Conservation (phyloP, 2,888 invertebrate species). For the Andrena haemorrhoa region DNA sequence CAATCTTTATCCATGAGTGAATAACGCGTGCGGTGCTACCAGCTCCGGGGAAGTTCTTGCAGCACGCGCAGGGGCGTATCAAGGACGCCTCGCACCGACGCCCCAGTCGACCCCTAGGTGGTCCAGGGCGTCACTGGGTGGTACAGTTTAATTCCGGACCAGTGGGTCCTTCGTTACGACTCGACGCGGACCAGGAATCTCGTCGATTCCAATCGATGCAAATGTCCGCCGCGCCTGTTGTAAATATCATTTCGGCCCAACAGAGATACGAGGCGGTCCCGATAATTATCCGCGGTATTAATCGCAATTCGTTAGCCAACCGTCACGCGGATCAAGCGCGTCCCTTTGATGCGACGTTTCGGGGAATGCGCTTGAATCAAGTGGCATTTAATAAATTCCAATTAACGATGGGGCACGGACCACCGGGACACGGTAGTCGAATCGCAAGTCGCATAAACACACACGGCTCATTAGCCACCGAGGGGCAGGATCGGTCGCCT, state of each 20-base stretch:
- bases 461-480: constrained; percentile 79
- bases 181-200: constrained; percentile 22
- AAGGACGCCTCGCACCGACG: constrained; percentile 80
- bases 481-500: constrained; percentile 71
- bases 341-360: constrained; percentile 12
- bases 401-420: constrained; percentile 65
- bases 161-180: constrained; percentile 49
- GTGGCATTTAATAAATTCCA: constrained; percentile 73
- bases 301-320: constrained; percentile 15
- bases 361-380: constrained; percentile 31
- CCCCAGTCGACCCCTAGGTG: constrained; percentile 84
- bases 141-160: constrained; percentile 75
- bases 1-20: constrained; percentile 63
- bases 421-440: constrained; percentile 67
- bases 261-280: not conserved
- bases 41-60: constrained; percentile 70
- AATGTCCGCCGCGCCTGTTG: not conserved
- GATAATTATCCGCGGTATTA: constrained; percentile 7
- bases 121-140: constrained; percentile 84
- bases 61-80: constrained; percentile 83
- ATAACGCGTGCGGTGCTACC: constrained; percentile 65
- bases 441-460: constrained; percentile 79
- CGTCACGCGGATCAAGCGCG: not conserved
- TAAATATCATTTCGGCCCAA: constrained; percentile 16
- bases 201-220: constrained; percentile 6